Conservation (phyloP, 2,797 vertebrate species). For the Sarcophilus harrisii region DNA sequence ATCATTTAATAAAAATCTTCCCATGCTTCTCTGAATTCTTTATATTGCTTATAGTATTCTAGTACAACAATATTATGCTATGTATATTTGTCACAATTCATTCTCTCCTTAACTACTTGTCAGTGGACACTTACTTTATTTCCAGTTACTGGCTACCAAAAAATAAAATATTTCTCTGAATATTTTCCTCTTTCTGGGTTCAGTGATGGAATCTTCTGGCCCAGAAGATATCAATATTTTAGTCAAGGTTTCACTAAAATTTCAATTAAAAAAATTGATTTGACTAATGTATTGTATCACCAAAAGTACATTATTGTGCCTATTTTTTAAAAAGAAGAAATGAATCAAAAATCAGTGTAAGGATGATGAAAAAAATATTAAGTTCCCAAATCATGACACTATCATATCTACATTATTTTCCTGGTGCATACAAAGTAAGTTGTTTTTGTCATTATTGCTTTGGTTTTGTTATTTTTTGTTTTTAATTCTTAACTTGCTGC, state of each 20-base stretch:
- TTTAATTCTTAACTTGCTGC: not conserved
- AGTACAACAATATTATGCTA: not conserved
- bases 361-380: not conserved
- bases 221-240: not conserved
- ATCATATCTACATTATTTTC: not conserved
- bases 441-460: not conserved
- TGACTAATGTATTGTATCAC: not conserved
- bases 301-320: not conserved
- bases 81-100: not conserved
- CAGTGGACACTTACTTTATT: not conserved
- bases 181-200: not conserved
- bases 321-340: not conserved
- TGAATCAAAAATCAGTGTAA: not conserved
- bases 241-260: not conserved
- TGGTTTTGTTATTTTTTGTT: not conserved
- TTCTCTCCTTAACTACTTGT: not conserved
- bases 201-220: not conserved
- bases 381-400: not conserved
- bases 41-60: not conserved
- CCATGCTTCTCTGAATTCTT: not conserved
- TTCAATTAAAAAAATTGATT: not conserved
- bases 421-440: not conserved
- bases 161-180: not conserved
- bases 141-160: not conserved
- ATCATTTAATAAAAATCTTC: not conserved